These are phyloP conservation scores for Trachelus tabidus DNA, from an alignment of 2,888 invertebrate genomes.

Conservation along the genomic window DNA sequence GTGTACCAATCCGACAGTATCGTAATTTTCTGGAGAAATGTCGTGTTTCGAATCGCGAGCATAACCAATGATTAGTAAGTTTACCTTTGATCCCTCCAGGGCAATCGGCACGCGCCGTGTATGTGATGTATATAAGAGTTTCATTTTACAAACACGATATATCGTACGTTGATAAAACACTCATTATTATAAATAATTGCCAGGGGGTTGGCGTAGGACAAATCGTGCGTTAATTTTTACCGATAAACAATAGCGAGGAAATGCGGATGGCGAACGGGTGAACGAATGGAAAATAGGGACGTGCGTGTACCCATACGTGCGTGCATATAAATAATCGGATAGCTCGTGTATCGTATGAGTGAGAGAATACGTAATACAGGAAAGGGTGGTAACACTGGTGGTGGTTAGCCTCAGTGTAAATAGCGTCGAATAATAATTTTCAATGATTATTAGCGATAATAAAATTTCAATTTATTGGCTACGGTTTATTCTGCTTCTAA, in stretches of 20 bases:
- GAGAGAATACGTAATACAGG: too few relatives aligned
- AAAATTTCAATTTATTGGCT: constrained; percentile 63
- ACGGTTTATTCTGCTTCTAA: constrained; percentile 25
- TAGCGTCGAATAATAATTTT: constrained; percentile 62
- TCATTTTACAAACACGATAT: constrained; percentile 8
- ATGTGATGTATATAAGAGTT: constrained; percentile 6
- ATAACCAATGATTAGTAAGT: too few relatives aligned
- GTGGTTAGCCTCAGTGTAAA: constrained; percentile 40
- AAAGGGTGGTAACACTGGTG: background rate
- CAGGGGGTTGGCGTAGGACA: constrained; percentile 29
- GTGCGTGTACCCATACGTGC: constrained; percentile 27
- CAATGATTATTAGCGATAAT: constrained; percentile 64
- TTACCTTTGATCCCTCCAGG: too few relatives aligned
- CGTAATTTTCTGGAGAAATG: too few relatives aligned
- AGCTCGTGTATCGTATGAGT: constrained; percentile 23
- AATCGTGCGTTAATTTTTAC: constrained; percentile 63
- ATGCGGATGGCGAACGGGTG: too few relatives aligned
- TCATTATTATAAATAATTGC: constrained; percentile 56
- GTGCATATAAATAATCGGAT: constrained; percentile 52
- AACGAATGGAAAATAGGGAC: background rate
- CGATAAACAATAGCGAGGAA: constrained; percentile 59
- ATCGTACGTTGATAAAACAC: constrained; percentile 53
- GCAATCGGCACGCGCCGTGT: constrained; percentile 20
- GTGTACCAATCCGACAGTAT: too few relatives aligned
- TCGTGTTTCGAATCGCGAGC: too few relatives aligned